Evolutionary conservation across 2,797 vertebrate genomes (phyloP).

Genomic region (Poecilia gillii): DNA sequence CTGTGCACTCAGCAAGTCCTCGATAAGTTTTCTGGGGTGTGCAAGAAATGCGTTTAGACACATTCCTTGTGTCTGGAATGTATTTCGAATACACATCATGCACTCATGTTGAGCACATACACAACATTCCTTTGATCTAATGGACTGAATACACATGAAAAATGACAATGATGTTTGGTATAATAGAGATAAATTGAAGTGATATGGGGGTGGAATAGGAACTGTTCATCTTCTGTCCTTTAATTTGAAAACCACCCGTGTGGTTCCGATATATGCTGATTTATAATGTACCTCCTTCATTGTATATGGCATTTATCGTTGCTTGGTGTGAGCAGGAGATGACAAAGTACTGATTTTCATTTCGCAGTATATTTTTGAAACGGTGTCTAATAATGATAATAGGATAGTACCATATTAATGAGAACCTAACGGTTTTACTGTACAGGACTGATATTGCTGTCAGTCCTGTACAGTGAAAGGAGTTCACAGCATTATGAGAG

Average conservation of each 20-base stretch:
- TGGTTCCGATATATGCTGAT: slow-evolving; percentile 29
- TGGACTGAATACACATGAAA: slow-evolving; percentile 24
- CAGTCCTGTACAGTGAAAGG: slow-evolving; percentile 11
- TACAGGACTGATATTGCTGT: neutral
- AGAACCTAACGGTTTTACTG: slow-evolving; percentile 10
- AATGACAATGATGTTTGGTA: slow-evolving; percentile 20
- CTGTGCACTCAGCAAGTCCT: slow-evolving; percentile 28
- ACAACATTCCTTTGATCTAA: slow-evolving; percentile 11
- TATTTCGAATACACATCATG: slow-evolving; percentile 3
- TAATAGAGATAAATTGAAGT: slow-evolving; percentile 52
- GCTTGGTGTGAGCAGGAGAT: neutral
- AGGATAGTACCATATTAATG: slow-evolving; percentile 54
- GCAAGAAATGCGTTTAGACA: slow-evolving; percentile 22
- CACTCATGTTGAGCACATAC: neutral
- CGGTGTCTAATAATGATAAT: slow-evolving; percentile 56
- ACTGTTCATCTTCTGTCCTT: slow-evolving; percentile 33
- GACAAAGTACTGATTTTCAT: slow-evolving; percentile 3
- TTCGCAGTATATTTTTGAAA: slow-evolving; percentile 14
- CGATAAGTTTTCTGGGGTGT: slow-evolving; percentile 10
- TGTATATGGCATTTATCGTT: neutral
- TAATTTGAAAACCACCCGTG: slow-evolving; percentile 25
- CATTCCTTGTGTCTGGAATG: neutral
- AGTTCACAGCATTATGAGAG: slow-evolving; percentile 18
- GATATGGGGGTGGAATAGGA: slow-evolving; percentile 33
- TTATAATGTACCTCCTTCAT: neutral